Base-by-base conservation (phyloP, 2,888 invertebrate genomes). In the Eutolmus rufibarbis region DNA sequence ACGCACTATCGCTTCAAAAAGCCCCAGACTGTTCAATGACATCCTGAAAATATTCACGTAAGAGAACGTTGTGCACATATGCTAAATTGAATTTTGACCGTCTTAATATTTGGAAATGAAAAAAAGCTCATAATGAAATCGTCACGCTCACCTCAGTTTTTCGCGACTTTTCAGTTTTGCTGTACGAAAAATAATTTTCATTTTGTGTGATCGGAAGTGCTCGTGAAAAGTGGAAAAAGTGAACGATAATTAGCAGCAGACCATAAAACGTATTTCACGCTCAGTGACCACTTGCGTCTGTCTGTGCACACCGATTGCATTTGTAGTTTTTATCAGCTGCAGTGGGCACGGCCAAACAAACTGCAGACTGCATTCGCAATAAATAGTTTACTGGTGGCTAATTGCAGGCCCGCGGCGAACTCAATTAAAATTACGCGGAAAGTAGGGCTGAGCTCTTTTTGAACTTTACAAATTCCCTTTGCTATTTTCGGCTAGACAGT, bases 111-210 rank as follows among this genome's bases (percentile, higher is more conserved):
- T 86, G 23, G 78, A 34, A 56, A 76, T 46, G 56, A 86, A 86
- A 86, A 86, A 86, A 86, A 86, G 86, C 86, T 86, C 78, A 86
- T 23, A 78, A 86, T 31, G 56, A 82, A 37, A 82, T 86, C 77
- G 23, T 43, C 77, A 51, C 86, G 28, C 19, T 86, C 66, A 66
- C 66, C 12, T 66, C 86, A 86, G 86, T 86, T 86, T 78, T 78
- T 76, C 86, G 77, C 86, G 78, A 86, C 78, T 51, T 86, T 86
- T 86, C 86, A 77, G 86, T 77, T 86, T 86, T 86, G 86, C 78
- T 51, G 86, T 78, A 86, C 86, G 86, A 77, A 86, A 76, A 43
- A 78, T 86, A 43, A 66, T 86, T 86, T 43, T 86, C 74, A 51
- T 76, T 51, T 86, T 76, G 14, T 9, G 86, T 37, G 28, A 23